Percentiles rank a stretch among this genome's conserved stretches.
These are phyloP conservation scores for Anoplopoma fimbria DNA, from an alignment of 2,113 vertebrate species.

Conservation along the genomic window DNA sequence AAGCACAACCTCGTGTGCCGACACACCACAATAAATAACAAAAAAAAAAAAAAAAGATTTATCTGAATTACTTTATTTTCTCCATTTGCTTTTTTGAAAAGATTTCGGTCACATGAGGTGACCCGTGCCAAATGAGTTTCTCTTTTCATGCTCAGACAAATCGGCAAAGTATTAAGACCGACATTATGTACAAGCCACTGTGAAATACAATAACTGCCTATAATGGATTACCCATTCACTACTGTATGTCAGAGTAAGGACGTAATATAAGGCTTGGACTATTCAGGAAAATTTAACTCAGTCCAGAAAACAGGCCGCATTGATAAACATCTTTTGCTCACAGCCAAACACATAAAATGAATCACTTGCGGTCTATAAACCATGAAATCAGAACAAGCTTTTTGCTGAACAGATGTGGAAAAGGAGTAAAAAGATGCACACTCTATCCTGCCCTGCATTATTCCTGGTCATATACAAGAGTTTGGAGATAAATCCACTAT, in stretches of 20 bases:
- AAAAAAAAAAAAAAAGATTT: conserved; percentile 40
- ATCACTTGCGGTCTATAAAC: neutral
- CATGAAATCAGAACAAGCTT: neutral
- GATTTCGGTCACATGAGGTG: conserved; percentile 39
- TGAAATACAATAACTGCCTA: conserved; percentile 24
- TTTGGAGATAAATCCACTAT: conserved; percentile 57
- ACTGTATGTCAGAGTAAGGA: neutral
- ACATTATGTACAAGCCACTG: conserved; percentile 15
- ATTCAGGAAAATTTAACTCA: neutral
- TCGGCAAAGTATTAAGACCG: neutral
- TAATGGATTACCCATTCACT: conserved; percentile 11
- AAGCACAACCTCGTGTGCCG: conserved; percentile 68
- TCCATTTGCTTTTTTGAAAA: conserved; percentile 43
- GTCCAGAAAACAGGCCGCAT: neutral
- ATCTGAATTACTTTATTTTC: conserved; percentile 39
- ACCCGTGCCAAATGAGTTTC: conserved; percentile 55
- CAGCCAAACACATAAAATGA: conserved; percentile 9
- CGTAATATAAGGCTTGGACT: neutral
- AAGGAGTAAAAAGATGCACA: neutral
- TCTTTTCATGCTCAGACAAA: conserved; percentile 22
- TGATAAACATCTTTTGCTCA: neutral
- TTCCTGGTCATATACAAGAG: conserved; percentile 52
- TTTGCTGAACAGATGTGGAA: neutral
- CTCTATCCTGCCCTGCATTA: conserved; percentile 18
- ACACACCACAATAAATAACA: conserved; percentile 68